These are phyloP conservation scores for Panagrolaimus sp. DNA, from an alignment of 1,140 invertebrate species.

Conservation along the genomic window DNA sequence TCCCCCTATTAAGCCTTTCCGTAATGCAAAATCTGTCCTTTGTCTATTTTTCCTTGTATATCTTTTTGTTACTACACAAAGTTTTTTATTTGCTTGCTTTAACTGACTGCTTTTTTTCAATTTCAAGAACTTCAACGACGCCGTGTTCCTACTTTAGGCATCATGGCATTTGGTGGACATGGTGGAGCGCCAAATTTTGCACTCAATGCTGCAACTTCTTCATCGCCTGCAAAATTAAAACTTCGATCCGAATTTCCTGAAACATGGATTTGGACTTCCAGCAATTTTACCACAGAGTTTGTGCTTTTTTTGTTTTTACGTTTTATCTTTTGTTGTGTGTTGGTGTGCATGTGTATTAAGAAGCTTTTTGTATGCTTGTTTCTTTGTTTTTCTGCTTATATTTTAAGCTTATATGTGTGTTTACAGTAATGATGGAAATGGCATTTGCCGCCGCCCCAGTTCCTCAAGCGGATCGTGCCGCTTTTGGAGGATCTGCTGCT, in stretches of 20 bases:
- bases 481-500: background rate
- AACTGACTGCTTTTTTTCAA: background rate
- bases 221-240: background rate
- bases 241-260: constrained; percentile 43
- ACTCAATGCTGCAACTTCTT: background rate
- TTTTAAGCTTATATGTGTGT: background rate
- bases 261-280: constrained; percentile 41
- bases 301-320: background rate
- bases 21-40: background rate
- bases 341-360: background rate
- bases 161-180: background rate
- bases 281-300: background rate
- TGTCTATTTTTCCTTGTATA: background rate
- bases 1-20: constrained; percentile 2
- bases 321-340: constrained; percentile 2
- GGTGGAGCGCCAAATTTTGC: background rate
- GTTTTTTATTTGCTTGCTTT: background rate
- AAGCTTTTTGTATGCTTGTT: background rate
- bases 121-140: constrained; percentile 1
- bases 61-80: background rate
- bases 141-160: background rate
- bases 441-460: background rate
- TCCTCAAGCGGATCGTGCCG: background rate
- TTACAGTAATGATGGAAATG: background rate
- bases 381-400: too few relatives aligned